Percentiles rank a stretch among this genome's conserved stretches.
Evolutionary conservation across 2,888 invertebrate genomes (phyloP).

Genomic region (Phoenoteleia sp.): DNA sequence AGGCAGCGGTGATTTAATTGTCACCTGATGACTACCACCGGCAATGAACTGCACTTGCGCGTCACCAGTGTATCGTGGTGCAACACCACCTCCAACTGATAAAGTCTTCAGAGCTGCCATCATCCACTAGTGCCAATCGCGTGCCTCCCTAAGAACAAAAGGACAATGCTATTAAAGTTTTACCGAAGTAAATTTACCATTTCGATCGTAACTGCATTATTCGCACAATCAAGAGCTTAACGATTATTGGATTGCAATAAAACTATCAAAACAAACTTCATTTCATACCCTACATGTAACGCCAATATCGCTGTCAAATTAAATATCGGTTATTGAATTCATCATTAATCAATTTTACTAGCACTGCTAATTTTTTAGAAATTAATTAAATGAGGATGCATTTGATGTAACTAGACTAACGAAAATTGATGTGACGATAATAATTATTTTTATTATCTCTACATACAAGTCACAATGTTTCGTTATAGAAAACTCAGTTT

Average conservation of each 20-base stretch:
- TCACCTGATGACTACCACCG: slow-evolving; percentile 84
- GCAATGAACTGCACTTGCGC: slow-evolving; percentile 85
- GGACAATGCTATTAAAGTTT: slow-evolving; percentile 1
- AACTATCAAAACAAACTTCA: slow-evolving; percentile 1
- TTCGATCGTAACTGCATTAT: neutral
- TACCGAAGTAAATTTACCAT: neutral
- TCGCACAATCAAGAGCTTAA: slow-evolving; percentile 6
- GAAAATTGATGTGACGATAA: too few relatives aligned
- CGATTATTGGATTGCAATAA: slow-evolving; percentile 6
- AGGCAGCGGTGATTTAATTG: slow-evolving; percentile 86
- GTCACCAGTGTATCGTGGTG: slow-evolving; percentile 83
- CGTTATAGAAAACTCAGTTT: too few relatives aligned
- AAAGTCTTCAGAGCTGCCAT: slow-evolving; percentile 85
- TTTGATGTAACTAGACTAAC: too few relatives aligned
- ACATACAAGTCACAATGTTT: too few relatives aligned
- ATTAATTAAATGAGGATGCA: too few relatives aligned
- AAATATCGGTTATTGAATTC: too few relatives aligned
- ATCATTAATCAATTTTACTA: too few relatives aligned
- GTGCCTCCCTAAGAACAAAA: slow-evolving; percentile 32
- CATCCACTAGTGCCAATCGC: slow-evolving; percentile 63
- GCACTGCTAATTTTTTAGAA: too few relatives aligned
- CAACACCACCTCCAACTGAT: slow-evolving; percentile 78
- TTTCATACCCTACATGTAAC: neutral
- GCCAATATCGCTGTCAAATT: too few relatives aligned
- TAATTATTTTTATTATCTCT: too few relatives aligned